Evolutionary conservation across 2,888 invertebrate species (phyloP).

Genomic region (Heteropelma amictum): DNA sequence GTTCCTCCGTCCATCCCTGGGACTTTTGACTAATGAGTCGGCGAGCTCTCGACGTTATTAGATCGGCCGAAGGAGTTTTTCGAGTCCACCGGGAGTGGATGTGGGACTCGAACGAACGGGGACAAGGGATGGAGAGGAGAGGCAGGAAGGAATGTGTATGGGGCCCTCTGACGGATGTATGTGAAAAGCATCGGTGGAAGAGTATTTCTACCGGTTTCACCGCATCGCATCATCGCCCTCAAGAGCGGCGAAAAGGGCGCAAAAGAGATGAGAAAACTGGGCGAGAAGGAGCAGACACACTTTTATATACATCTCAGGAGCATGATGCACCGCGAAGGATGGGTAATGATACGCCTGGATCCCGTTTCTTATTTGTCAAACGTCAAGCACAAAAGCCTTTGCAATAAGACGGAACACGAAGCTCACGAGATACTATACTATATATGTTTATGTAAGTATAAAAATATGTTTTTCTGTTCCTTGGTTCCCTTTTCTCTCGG

Average conservation of each 20-base stretch:
- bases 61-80: slow-evolving; percentile 77
- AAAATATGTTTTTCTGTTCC: slow-evolving; percentile 13
- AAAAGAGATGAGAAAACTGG: slow-evolving; percentile 21
- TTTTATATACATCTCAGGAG: slow-evolving; percentile 60
- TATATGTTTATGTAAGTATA: slow-evolving; percentile 27
- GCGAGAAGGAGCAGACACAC: slow-evolving; percentile 35
- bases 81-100: slow-evolving; percentile 43
- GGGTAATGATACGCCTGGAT: slow-evolving; percentile 77
- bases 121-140: slow-evolving; percentile 56
- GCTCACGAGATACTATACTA: slow-evolving; percentile 34
- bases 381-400: slow-evolving; percentile 74
- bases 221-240: slow-evolving; percentile 42
- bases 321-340: slow-evolving; percentile 71
- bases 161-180: slow-evolving; percentile 12
- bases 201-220: slow-evolving; percentile 39
- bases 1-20: slow-evolving; percentile 49
- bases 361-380: slow-evolving; percentile 78
- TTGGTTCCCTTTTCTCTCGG: slow-evolving; percentile 15
- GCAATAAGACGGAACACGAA: slow-evolving; percentile 65
- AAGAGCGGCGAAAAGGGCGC: slow-evolving; percentile 32
- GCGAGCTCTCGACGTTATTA: slow-evolving; percentile 77
- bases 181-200: slow-evolving; percentile 18
- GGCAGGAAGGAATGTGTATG: slow-evolving; percentile 40
- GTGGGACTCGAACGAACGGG: slow-evolving; percentile 47
- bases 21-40: slow-evolving; percentile 77